phyloP scores from a whole-genome alignment of 37 sponge, comb jelly and placozoan genomes.

The Corticium candelabrum region DNA sequence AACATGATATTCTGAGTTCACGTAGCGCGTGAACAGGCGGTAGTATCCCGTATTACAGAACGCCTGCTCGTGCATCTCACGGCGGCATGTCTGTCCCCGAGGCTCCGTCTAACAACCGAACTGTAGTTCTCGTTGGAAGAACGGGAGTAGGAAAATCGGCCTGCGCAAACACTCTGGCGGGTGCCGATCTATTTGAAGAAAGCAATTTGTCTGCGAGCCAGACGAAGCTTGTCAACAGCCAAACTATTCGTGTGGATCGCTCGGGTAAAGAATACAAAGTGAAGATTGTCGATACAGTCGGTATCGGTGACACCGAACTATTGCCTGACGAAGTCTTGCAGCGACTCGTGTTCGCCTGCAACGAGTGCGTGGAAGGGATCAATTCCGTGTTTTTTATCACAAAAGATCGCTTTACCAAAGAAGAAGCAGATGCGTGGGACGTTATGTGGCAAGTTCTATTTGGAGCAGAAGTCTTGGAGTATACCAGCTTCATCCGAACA shows the following conservation, averaged over 20 bases:
- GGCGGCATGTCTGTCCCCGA: too few species aligned
- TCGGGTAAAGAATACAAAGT: background rate
- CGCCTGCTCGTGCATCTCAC: too few species aligned
- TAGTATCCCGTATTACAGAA: too few species aligned
- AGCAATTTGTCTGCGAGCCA: background rate
- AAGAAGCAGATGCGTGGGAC: background rate
- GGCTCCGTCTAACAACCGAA: too few species aligned
- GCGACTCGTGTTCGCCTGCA: background rate
- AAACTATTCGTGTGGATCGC: background rate
- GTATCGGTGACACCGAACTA: conserved; percentile 7
- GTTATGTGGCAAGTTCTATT: background rate
- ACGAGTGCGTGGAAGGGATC: background rate
- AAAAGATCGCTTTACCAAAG: background rate
- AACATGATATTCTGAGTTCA: too few species aligned
- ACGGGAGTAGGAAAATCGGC: background rate
- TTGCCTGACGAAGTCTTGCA: background rate
- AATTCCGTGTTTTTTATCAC: background rate
- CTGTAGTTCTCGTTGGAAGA: background rate
- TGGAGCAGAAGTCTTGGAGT: background rate
- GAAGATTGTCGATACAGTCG: conserved; percentile 8
- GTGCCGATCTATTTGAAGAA: background rate
- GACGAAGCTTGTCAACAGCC: background rate
- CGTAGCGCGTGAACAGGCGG: too few species aligned
- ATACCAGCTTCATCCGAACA: background rate
- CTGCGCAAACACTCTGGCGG: background rate